These are phyloP conservation scores for Chamaetylas fuelleborni DNA, from an alignment of 2,113 vertebrate species.

Conservation along the genomic window DNA sequence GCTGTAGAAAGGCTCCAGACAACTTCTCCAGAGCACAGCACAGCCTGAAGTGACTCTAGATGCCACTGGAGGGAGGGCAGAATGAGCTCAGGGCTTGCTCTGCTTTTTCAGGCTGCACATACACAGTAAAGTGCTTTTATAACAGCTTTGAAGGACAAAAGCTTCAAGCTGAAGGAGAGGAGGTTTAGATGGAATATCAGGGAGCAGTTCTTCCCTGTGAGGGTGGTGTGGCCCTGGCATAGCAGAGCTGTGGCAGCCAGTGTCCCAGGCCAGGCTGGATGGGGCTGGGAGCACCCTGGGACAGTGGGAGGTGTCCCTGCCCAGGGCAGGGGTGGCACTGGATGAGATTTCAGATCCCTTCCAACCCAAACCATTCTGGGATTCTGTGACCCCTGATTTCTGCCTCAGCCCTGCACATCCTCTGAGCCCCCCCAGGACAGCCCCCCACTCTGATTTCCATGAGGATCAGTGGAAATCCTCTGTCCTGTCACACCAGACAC, in stretches of 20 bases:
- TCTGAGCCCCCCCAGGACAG: background rate
- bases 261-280: background rate
- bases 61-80: background rate
- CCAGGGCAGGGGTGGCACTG: no score
- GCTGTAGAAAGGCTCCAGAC: background rate
- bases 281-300: background rate
- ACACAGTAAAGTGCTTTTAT: background rate
- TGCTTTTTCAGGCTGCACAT: background rate
- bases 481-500: background rate
- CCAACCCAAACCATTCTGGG: background rate
- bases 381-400: background rate
- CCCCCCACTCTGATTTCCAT: background rate
- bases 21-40: background rate
- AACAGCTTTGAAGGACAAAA: background rate
- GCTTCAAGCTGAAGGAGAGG: background rate
- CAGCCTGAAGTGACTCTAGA: fast-evolving
- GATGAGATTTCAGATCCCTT: fast-evolving
- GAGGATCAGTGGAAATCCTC: background rate
- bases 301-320: background rate
- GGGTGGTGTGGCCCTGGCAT: background rate
- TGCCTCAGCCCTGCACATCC: background rate
- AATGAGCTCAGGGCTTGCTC: background rate
- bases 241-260: background rate
- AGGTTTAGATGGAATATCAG: background rate
- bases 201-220: background rate